These are phyloP conservation scores for Paragorgia papillata DNA, from an alignment of 92 coral and sea anemone genomes.

Conservation along the genomic window DNA sequence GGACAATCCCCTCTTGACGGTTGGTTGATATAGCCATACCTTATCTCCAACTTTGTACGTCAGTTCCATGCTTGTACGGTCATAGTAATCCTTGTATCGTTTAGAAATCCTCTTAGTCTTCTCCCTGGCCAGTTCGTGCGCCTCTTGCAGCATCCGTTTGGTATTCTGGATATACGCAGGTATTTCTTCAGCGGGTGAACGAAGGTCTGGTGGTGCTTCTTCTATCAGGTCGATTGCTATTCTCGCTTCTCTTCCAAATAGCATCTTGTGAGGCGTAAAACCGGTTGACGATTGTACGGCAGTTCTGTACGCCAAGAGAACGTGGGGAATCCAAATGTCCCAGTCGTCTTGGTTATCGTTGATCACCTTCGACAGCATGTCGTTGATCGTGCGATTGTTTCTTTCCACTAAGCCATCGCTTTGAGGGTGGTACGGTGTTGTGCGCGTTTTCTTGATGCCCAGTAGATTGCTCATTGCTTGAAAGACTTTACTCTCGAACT, in stretches of 20 bases:
- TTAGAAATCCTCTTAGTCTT: not conserved
- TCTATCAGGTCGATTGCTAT: constrained; percentile 6
- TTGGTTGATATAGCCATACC: no score
- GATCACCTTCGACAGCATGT: constrained; percentile 36
- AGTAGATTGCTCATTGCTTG: not conserved
- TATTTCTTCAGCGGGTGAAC: no score
- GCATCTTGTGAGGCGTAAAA: constrained; percentile 11
- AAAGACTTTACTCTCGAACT: constrained; percentile 23
- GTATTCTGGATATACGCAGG: not conserved
- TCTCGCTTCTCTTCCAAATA: constrained; percentile 17
- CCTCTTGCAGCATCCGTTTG: not conserved
- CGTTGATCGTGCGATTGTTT: constrained; percentile 21
- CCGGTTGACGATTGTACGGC: constrained; percentile 25
- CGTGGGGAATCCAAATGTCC: constrained; percentile 29
- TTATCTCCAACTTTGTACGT: no score
- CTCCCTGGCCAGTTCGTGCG: not conserved
- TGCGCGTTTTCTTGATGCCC: not conserved
- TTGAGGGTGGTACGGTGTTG: constrained; percentile 15
- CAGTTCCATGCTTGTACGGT: not conserved
- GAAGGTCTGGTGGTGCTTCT: not conserved
- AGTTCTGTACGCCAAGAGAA: constrained; percentile 25
- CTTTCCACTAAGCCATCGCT: constrained; percentile 27
- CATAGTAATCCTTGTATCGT: constrained; percentile 30
- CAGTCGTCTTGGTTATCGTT: constrained; percentile 23
- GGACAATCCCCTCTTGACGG: no score